Evolutionary conservation across 2,113 vertebrate species (phyloP).

Genomic region (Pachyramphus minor): DNA sequence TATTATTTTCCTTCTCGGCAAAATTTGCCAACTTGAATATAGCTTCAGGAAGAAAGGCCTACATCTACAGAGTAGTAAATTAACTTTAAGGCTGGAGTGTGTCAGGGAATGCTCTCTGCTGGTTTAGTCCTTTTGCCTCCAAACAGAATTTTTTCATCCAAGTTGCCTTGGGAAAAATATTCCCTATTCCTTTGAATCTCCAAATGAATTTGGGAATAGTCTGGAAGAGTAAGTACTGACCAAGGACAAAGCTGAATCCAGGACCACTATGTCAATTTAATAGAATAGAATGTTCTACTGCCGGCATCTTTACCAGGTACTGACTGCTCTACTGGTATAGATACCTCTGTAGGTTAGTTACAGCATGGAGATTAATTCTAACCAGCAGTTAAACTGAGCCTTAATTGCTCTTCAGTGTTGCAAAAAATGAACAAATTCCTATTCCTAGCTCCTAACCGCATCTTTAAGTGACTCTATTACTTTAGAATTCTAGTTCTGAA

Average conservation of each 20-base stretch:
- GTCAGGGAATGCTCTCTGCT: background rate
- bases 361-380: background rate
- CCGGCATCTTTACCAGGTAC: background rate
- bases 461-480: background rate
- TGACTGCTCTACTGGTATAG: background rate
- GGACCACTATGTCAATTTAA: background rate
- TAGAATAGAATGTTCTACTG: background rate
- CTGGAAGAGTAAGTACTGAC: background rate
- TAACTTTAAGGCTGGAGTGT: background rate
- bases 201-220: background rate
- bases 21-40: background rate
- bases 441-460: background rate
- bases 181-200: background rate
- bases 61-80: background rate
- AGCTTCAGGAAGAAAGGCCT: background rate
- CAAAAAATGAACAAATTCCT: background rate
- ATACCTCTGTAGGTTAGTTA: background rate
- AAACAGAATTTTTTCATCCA: background rate
- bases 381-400: background rate
- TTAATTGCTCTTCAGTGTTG: background rate
- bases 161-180: background rate
- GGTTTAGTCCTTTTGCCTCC: background rate
- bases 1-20: background rate
- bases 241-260: background rate
- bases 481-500: background rate